Conservation (phyloP, 2,888 invertebrate species). For the Drosophila mercatorum region DNA sequence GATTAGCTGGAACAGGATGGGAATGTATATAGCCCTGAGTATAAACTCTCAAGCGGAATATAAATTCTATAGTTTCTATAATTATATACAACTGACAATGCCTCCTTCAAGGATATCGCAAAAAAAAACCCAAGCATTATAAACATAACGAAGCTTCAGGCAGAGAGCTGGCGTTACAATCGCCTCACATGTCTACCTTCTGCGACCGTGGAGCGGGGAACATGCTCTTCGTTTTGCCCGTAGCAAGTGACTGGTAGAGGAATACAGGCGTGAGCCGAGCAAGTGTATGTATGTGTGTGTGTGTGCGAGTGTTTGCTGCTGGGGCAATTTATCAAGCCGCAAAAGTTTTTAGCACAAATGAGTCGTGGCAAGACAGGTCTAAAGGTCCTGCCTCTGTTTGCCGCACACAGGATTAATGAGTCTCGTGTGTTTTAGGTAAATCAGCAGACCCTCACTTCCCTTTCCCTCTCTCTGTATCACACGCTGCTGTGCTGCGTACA, state of each 20-base stretch:
- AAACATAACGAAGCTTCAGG: constrained; percentile 20
- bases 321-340: constrained; percentile 74
- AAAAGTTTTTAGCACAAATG: constrained; percentile 80
- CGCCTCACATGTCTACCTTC: constrained; percentile 38
- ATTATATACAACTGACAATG: not conserved
- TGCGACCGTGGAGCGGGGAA: constrained; percentile 16
- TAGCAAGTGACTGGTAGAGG: constrained; percentile 25
- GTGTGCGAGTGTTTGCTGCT: constrained; percentile 32
- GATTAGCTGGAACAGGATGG: no score
- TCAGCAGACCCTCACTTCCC: constrained; percentile 7
- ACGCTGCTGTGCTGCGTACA: constrained; percentile 26
- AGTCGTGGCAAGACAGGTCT: constrained; percentile 63
- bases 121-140: constrained; percentile 15
- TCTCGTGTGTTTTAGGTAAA: constrained; percentile 73
- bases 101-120: not conserved
- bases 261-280: not conserved
- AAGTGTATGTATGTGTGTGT: not conserved
- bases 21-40: no score
- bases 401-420: constrained; percentile 78
- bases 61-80: not conserved
- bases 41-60: no score
- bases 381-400: constrained; percentile 61
- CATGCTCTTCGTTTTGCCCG: constrained; percentile 29
- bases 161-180: constrained; percentile 27
- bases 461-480: not conserved